Conservation (phyloP, 2,113 vertebrate genomes). For the Rhea americana region DNA sequence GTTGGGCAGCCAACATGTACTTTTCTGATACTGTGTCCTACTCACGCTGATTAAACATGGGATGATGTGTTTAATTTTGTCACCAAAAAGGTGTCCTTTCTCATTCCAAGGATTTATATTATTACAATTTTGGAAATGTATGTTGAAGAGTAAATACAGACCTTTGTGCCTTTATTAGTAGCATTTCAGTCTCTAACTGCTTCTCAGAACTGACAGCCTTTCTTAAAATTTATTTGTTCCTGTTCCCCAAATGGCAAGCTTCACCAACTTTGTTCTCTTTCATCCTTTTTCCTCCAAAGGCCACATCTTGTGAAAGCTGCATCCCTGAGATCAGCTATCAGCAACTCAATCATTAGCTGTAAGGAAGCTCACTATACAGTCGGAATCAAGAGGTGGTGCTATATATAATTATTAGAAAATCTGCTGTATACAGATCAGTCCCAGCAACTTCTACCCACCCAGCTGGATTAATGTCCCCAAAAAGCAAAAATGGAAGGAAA, state of each 20-base stretch:
- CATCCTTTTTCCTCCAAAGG: background rate
- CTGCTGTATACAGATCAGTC: background rate
- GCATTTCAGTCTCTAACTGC: background rate
- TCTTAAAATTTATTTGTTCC: background rate
- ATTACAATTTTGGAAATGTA: background rate
- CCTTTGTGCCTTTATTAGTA: background rate
- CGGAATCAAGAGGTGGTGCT: background rate
- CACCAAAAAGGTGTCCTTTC: background rate
- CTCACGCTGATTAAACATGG: background rate
- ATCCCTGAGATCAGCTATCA: background rate
- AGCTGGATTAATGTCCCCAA: background rate
- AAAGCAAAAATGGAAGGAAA: background rate
- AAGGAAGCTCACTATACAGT: background rate
- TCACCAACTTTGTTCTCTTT: background rate
- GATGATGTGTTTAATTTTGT: background rate
- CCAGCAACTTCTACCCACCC: background rate
- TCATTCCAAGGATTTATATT: background rate
- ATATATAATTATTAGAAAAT: background rate
- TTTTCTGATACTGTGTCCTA: background rate
- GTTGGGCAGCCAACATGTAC: background rate
- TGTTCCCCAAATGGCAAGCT: background rate
- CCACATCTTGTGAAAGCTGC: background rate
- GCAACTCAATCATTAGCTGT: background rate
- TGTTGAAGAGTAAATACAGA: background rate
- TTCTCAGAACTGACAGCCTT: background rate